These are phyloP conservation scores for Pimpla rufipes DNA, from an alignment of 2,888 invertebrate genomes.

Conservation along the genomic window DNA sequence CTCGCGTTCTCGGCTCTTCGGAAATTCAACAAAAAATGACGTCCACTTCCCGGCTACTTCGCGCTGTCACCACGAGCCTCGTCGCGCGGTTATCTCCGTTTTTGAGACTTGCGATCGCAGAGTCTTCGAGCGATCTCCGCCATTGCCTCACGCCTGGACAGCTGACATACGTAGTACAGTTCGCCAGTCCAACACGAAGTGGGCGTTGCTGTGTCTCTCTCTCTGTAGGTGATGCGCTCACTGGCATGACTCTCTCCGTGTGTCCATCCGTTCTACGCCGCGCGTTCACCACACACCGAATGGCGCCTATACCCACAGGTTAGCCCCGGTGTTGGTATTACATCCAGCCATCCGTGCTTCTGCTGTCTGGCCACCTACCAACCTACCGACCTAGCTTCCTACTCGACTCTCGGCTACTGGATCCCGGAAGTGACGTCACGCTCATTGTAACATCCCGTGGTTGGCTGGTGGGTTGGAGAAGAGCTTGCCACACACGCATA, in stretches of 20 bases:
- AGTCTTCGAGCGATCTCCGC: no score
- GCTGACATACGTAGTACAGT: neutral
- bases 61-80: no score
- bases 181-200: constrained; percentile 11
- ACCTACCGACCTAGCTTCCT: constrained; percentile 82
- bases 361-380: constrained; percentile 74
- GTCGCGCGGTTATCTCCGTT: no score
- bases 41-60: no score
- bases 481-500: constrained; percentile 38
- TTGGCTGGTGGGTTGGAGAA: constrained; percentile 51
- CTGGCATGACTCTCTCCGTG: neutral
- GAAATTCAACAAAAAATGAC: neutral
- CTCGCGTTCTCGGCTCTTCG: neutral
- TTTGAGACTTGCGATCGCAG: no score
- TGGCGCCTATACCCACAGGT: neutral
- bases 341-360: constrained; percentile 48
- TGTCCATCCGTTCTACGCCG: constrained; percentile 42
- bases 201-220: constrained; percentile 23
- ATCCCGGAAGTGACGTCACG: constrained; percentile 83
- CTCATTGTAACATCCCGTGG: constrained; percentile 82
- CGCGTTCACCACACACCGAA: constrained; percentile 13
- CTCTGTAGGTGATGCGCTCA: constrained; percentile 1
- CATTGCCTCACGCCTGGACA: no score
- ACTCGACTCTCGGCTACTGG: constrained; percentile 74
- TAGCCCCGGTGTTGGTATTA: constrained; percentile 18